A percentile compares a stretch with the other conserved stretches of the same genome.
phyloP scores from a whole-genome alignment of 2,113 vertebrate genomes.

The Dasyprocta punctata region DNA sequence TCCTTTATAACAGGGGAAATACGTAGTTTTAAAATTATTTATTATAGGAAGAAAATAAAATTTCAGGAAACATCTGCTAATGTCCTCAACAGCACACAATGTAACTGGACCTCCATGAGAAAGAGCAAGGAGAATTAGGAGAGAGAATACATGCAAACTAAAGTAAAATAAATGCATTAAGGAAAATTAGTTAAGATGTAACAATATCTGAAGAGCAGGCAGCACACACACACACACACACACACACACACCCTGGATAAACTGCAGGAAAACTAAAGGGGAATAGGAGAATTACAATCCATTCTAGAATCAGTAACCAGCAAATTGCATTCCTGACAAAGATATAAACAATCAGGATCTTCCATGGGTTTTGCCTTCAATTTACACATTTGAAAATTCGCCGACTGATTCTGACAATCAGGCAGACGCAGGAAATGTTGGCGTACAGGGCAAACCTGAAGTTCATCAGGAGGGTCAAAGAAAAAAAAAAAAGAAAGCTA shows the following conservation, averaged over 20 bases:
- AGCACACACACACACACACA: background rate
- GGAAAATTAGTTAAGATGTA: background rate
- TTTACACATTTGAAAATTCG: background rate
- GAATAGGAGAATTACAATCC: background rate
- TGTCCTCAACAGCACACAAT: background rate
- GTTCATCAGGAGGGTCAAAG: background rate
- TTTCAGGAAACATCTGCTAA: conserved; percentile 37
- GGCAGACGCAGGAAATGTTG: background rate
- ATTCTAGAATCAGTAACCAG: background rate
- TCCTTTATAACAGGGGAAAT: background rate
- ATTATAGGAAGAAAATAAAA: conserved; percentile 37
- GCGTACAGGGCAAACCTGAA: background rate
- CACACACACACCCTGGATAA: background rate
- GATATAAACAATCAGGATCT: background rate
- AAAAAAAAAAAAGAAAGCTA: background rate
- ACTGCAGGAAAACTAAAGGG: background rate
- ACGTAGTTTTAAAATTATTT: background rate
- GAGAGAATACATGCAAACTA: background rate
- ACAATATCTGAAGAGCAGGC: background rate
- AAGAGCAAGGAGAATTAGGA: background rate
- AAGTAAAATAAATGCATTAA: background rate
- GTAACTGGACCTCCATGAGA: background rate
- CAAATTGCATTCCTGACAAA: background rate
- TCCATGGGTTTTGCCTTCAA: background rate
- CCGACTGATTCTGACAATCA: background rate